Base-by-base conservation (phyloP, 2,797 vertebrate species). In the Poecilia picta region DNA sequence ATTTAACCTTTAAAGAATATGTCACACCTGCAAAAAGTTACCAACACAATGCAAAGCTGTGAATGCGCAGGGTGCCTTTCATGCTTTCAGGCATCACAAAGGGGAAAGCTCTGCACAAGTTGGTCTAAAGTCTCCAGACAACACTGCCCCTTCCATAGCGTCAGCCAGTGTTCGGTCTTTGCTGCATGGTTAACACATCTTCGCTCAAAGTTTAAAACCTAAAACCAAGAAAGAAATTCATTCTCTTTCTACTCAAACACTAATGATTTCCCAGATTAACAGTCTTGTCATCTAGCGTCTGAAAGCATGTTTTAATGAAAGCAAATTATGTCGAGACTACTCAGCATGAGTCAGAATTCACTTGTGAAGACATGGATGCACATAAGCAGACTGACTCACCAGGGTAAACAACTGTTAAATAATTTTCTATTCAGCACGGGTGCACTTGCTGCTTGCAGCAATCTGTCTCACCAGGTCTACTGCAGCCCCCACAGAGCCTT, bases 321-420 rank as follows among this genome's bases (percentile, higher is more conserved):
- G 68, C 79, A 73, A 72, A 79, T 75, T 39, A 79, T 80, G 76
- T 47, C 81, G 72, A 82, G 81, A 79, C 73, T 68, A 70, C 76
- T 49, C 79, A 76, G 85, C 80, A 51, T 7, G 72, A 78, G 83
- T 78, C 72, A n/a, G 74, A 57, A 59, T 76, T 85, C 83, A 28
- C 81, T 87, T 75, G 75, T 85, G 79, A 88, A 87, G 53, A 80
- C 51, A 89, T 89, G 83, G 92, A 91, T 88, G 83, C 83, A 87
- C 85, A 90, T 81, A 78, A 88, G 81, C 83, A 85, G 88, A 76
- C 79, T 88, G 88, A 88, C 87, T 86, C 84, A 85, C 85, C 87
- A 87, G 77, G 83, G 91, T 75, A 90, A 91, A 90, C 87, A 89
- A 90, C 86, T 85, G 85, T 89, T 92, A 88, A 91, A 88, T 94